Evolutionary conservation across 2,113 vertebrate genomes (phyloP), one percentile per base, ranked within the genome.

Genomic region (Cairina moschata): DNA sequence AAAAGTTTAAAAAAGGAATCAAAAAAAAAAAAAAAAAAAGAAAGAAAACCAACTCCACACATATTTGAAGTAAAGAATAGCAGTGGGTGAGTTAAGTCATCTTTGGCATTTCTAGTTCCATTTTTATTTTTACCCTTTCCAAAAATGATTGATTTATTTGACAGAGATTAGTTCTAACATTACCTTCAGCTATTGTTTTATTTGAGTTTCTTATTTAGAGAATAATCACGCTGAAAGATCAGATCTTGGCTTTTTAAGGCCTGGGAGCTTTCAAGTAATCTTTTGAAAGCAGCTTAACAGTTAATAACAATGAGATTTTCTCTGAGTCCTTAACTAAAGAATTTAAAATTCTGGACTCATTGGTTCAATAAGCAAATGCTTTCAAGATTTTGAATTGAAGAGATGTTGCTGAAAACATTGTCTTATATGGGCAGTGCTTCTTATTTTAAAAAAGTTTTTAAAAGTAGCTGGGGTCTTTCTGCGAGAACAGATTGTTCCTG

Each of bases 281-380:
- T 87, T 97, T 81, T 46, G 50, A 91, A 96, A 91, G 94, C 68
- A 81, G 89, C 83, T 95, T 96, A 88, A 77, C 73, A 42, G 92
- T 96, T 95, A 94, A 94, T 95, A 96, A 96, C 86, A 95, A 83
- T 94, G 83, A 78, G 66, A 79, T 96, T 93, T 79, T 77, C 81
- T 81, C 75, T 8, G 20, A 77, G 77, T 92, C 86, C n/a, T 90
- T 93, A 96, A 95, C 79, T 91, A 67, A 92, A 83, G 52, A 91
- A 73, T 84, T 93, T 73, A 22, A 66, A 95, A 76, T 84, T 96
- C 75, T 91, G 58, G 21, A 77, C 87, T 90, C 69, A 94, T 89
- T 55, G 69, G 46, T 86, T 89, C 38, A 78, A 78, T 78, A 80
- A 78, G 69, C 29, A 91, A 94, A 74, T 48, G 15, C 29, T 93